A percentile compares a stretch with the other conserved stretches of the same genome.
These are phyloP conservation scores for Adelognathus sp. DNA, from an alignment of 2,888 invertebrate species.

Conservation along the genomic window DNA sequence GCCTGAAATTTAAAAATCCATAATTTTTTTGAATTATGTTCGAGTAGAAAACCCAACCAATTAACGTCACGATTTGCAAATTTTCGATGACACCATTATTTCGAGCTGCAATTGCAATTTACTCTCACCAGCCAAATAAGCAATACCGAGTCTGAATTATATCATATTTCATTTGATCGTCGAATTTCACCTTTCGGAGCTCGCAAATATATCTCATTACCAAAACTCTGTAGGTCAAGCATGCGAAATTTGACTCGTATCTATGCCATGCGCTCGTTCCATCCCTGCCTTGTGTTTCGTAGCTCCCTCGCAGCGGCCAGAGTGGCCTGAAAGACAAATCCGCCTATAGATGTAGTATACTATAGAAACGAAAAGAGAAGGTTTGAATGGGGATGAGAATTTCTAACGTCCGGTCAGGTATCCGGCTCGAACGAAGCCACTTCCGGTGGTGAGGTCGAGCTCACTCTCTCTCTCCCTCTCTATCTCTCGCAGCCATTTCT, in stretches of 20 bases:
- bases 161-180: background rate
- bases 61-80: no score
- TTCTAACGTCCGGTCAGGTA: constrained; percentile 55
- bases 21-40: no score
- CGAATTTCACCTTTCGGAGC: background rate
- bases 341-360: constrained; percentile 6
- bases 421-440: constrained; percentile 56
- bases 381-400: background rate
- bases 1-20: no score
- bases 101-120: no score
- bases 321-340: background rate
- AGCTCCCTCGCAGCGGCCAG: background rate
- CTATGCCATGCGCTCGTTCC: constrained; percentile 1
- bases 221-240: constrained; percentile 10
- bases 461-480: no score
- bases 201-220: background rate
- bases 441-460: constrained; percentile 47
- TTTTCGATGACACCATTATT: no score
- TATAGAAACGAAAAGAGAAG: constrained; percentile 5
- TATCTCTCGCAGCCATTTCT: constrained; percentile 70
- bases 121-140: no score
- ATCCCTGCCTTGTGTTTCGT: background rate
- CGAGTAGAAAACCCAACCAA: no score
- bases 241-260: constrained; percentile 16
- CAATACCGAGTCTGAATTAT: no score